phyloP scores from a whole-genome alignment of 2,113 vertebrate genomes.

The Haliaeetus leucogaster region DNA sequence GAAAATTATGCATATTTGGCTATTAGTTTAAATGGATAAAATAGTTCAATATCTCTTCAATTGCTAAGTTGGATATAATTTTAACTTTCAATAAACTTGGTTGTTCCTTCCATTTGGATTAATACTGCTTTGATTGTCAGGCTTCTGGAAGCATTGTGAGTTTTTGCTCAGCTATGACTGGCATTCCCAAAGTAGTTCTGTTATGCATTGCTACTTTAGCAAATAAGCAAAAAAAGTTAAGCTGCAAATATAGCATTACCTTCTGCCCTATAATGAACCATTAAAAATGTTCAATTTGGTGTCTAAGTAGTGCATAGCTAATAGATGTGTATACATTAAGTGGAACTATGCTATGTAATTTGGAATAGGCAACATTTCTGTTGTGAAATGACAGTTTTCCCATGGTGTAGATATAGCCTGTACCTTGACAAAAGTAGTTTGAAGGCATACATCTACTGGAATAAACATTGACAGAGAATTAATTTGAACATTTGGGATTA shows the following conservation, averaged over 20 bases:
- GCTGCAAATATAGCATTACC: background rate
- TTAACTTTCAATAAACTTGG: background rate
- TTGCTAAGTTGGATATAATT: background rate
- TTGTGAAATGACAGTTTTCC: background rate
- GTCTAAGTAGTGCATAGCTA: background rate
- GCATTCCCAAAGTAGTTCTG: background rate
- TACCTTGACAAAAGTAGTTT: background rate
- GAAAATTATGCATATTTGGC: background rate
- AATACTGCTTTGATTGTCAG: background rate
- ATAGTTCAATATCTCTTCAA: background rate
- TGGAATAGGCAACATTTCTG: background rate
- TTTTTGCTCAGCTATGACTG: background rate
- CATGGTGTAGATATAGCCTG: background rate
- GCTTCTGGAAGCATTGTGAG: background rate
- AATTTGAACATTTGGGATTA: background rate
- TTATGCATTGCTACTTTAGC: background rate
- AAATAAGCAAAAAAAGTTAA: background rate
- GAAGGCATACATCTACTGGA: background rate
- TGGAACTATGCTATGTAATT: background rate
- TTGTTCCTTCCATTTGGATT: background rate
- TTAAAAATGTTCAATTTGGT: background rate
- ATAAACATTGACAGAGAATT: background rate
- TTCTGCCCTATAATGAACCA: background rate
- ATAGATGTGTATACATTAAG: background rate
- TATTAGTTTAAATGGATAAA: background rate